Evolutionary conservation across 2,797 vertebrate species (phyloP).

Genomic region (Crenuchus spilurus): DNA sequence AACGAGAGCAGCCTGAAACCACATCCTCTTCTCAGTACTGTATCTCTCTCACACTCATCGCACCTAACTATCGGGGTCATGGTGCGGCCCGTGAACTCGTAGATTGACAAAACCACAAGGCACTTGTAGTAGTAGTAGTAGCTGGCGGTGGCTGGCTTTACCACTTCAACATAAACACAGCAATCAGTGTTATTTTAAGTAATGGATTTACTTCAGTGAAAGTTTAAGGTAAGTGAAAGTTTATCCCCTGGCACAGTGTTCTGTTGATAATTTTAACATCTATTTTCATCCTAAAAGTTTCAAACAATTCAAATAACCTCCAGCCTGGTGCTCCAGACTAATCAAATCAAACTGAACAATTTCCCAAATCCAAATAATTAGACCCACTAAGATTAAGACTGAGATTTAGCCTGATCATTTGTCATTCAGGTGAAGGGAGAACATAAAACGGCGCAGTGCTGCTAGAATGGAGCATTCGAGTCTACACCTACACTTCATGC

Average conservation of each 20-base stretch:
- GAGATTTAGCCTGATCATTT: too few relatives aligned
- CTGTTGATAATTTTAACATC: too few relatives aligned
- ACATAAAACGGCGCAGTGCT: background rate
- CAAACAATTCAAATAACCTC: background rate
- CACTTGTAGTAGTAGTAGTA: constrained; percentile 50
- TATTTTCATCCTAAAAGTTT: too few relatives aligned
- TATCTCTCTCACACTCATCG: constrained; percentile 42
- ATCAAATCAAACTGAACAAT: background rate
- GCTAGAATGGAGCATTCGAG: too few relatives aligned
- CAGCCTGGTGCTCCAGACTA: background rate
- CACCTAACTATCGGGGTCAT: constrained; percentile 54
- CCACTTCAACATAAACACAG: constrained; percentile 15
- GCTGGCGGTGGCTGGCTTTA: constrained; percentile 34
- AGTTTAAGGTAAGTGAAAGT: background rate
- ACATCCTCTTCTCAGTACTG: constrained; percentile 57
- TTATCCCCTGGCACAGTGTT: background rate
- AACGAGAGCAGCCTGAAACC: constrained; percentile 43
- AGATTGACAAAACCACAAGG: constrained; percentile 54
- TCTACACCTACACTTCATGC: too few relatives aligned
- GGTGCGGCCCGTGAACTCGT: constrained; percentile 44
- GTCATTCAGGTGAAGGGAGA: background rate
- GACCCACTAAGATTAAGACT: too few relatives aligned
- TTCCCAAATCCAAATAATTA: background rate
- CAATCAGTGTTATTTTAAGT: background rate
- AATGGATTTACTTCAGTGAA: background rate